Base-by-base conservation (phyloP, 2,113 vertebrate genomes). In the Crocuta crocuta region DNA sequence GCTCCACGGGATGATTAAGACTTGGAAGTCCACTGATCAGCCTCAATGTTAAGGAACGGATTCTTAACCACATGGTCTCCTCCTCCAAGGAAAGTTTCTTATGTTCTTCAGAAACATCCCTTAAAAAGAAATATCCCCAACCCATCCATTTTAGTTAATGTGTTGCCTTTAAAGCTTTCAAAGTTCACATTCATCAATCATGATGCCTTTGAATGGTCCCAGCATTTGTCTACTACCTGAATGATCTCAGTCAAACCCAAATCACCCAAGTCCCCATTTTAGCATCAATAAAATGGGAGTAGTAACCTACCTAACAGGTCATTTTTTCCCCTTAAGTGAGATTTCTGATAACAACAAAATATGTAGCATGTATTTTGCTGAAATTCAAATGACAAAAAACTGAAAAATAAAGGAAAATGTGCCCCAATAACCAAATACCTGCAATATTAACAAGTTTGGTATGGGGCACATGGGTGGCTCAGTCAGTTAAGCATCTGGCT, bases 11-110 rank as follows among this genome's bases (percentile, higher is more conserved):
- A 97, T 99, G 99, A 83, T 98, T 98, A 2, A 99, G 98, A 8
- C 97, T 96, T 0, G 99, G 98, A 94, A 99, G 93, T 0, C 99
- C 98, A 66, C 99, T 99, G 68, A 99, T 98, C 90, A 99, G 98
- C 98, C 99, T 99, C 65, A 99, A 96, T 0, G 99, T 99, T 45
- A 99, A 98, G 13, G 99, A 99, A 3, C 99, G 99, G 91, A 99
- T 99, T 98, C 98, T 99, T 97, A 99, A 95, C 99, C 99, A 99
- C 82, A 99, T 94, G 0, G 98, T 98, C 96, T 99, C 99, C 73
- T 99, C 99, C 95, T 99, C 99, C 71, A 99, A 96, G 17, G 99
- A 99, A 48, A 98, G 99, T 78, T 97, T 99, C 97, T 98, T 98
- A 71, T 99, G 99, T 6, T 99, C 99, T 81, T 99, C 99, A 13